phyloP scores from a whole-genome alignment of 2,888 invertebrate genomes.

The Calameuta idolon region DNA sequence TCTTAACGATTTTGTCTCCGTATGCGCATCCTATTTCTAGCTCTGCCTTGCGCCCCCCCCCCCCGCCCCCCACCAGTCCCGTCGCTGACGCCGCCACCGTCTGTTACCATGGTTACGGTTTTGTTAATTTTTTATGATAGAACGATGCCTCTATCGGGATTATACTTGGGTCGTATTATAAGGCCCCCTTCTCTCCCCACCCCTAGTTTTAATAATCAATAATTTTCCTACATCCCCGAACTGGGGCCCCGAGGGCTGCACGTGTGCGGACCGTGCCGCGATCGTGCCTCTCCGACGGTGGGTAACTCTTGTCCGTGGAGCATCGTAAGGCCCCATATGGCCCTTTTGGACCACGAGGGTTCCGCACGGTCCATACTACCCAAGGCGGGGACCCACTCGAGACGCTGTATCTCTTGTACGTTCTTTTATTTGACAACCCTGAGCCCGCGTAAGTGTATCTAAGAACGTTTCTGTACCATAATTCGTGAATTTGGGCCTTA shows the following conservation, averaged over 20 bases:
- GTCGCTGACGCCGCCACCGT: background rate
- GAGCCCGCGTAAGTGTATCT: background rate
- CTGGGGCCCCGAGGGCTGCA: conserved; percentile 45
- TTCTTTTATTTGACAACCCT: background rate
- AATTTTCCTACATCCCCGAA: conserved; percentile 45
- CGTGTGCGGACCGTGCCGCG: conserved; percentile 55
- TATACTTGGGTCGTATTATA: background rate
- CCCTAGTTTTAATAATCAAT: conserved; percentile 59
- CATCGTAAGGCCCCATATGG: background rate
- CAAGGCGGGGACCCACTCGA: conserved; percentile 24
- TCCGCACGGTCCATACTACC: background rate
- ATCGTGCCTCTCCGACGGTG: conserved; percentile 46
- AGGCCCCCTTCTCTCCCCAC: background rate
- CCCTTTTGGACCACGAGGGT: background rate
- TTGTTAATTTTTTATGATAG: background rate
- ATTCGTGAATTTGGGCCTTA: background rate
- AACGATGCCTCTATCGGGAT: background rate
- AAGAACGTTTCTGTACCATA: background rate
- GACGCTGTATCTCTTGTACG: conserved; percentile 26
- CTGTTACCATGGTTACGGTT: background rate
- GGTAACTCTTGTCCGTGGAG: conserved; percentile 13
- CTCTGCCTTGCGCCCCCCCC: no score
- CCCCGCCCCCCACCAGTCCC: no score
- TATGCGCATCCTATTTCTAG: background rate
- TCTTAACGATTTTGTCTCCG: background rate